A percentile compares a stretch with the other conserved stretches of the same genome.
Conservation (phyloP, 2,113 vertebrate species). For the Sebastes fasciatus region DNA sequence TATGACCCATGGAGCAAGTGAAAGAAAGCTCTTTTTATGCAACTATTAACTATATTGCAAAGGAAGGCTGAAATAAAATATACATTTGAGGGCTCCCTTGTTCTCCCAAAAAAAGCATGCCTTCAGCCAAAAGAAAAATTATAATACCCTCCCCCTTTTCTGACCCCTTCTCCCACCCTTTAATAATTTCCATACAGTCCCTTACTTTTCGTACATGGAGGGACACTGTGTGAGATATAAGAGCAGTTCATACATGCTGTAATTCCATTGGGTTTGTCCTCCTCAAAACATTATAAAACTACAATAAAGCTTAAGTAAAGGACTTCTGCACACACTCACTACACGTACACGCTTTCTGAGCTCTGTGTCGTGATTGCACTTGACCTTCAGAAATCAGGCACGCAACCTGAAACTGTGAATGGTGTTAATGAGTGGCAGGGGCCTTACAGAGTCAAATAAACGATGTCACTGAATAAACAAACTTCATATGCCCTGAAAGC, state of each 20-base stretch:
- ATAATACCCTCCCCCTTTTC: not conserved
- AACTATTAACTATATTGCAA: not conserved
- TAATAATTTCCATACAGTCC: not conserved
- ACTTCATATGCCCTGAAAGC: slow-evolving; percentile 79
- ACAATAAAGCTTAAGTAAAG: not conserved
- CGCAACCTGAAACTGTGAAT: slow-evolving; percentile 76
- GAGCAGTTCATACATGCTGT: not conserved
- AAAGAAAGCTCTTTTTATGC: not conserved
- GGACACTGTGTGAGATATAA: not conserved
- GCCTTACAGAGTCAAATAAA: slow-evolving; percentile 81
- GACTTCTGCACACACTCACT: not conserved
- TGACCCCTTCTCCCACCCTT: not conserved
- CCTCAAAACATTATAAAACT: not conserved
- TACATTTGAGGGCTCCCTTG: not conserved
- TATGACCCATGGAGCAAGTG: not conserved
- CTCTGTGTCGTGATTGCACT: slow-evolving; percentile 45
- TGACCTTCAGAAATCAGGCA: slow-evolving; percentile 70
- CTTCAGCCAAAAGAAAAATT: not conserved
- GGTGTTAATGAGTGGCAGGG: slow-evolving; percentile 76
- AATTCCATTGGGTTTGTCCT: slow-evolving; percentile 1
- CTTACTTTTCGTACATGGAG: not conserved
- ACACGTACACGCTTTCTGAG: not conserved
- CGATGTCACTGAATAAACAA: slow-evolving; percentile 81
- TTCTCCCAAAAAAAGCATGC: not conserved
- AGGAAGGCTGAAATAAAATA: not conserved